Evolutionary conservation across 2,113 vertebrate genomes (phyloP).

Genomic region (Bolborhynchus lineola): DNA sequence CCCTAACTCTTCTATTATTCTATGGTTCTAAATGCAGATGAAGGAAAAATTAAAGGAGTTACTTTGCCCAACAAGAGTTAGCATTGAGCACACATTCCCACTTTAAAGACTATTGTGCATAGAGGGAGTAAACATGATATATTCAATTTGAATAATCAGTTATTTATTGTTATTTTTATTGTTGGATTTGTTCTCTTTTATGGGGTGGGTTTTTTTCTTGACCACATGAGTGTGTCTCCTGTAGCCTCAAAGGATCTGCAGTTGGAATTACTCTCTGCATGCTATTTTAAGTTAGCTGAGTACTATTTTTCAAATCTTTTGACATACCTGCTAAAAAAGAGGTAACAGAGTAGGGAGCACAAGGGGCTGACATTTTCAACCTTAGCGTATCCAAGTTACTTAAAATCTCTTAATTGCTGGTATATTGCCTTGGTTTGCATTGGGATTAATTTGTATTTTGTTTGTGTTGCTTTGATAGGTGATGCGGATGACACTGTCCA

Average conservation of each 20-base stretch:
- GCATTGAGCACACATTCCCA: not conserved
- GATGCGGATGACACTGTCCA: constrained; percentile 86
- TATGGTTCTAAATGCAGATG: no score
- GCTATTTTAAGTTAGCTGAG: not conserved
- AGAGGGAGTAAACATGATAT: not conserved
- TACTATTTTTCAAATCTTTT: not conserved
- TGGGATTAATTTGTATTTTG: not conserved
- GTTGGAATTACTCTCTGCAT: not conserved
- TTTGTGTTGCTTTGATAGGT: constrained; percentile 65
- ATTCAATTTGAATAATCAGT: not conserved
- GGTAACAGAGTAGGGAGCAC: not conserved
- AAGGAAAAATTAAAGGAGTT: no score
- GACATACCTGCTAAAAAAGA: not conserved
- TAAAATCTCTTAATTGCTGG: not conserved
- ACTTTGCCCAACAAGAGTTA: no score
- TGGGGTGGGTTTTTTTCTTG: not conserved
- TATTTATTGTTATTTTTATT: not conserved
- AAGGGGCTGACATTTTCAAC: not conserved
- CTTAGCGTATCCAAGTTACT: not conserved
- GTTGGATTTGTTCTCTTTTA: not conserved
- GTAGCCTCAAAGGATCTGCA: not conserved
- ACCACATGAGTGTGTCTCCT: accelerated
- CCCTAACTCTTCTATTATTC: no score
- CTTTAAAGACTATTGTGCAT: not conserved
- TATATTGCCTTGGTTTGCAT: not conserved